Percentiles rank a stretch among this genome's conserved stretches.
These are phyloP conservation scores for Seriola dumerili DNA, from an alignment of 2,113 vertebrate species.

Conservation along the genomic window DNA sequence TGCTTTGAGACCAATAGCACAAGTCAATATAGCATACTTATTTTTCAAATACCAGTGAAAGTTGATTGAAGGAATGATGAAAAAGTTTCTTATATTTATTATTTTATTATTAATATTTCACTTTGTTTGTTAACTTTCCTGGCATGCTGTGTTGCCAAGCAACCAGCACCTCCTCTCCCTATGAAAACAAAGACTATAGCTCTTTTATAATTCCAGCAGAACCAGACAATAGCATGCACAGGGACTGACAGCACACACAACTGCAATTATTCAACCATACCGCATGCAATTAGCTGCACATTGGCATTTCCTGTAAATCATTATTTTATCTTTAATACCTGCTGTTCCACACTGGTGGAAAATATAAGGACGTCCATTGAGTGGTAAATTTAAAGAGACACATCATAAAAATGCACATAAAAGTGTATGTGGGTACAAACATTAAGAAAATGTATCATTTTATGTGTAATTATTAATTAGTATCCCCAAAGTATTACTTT, in stretches of 20 bases:
- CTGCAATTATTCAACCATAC: conserved; percentile 28
- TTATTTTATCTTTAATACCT: conserved; percentile 1
- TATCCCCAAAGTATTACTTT: not conserved
- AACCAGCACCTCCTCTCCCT: conserved; percentile 21
- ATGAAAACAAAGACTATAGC: conserved; percentile 34
- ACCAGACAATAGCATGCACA: conserved; percentile 28
- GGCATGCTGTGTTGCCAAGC: conserved; percentile 43
- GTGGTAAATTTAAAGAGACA: not conserved
- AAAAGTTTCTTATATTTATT: not conserved
- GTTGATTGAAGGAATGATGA: not conserved
- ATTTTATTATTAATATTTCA: not conserved
- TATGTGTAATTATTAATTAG: not conserved
- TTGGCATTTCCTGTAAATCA: conserved; percentile 15
- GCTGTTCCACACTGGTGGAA: not conserved
- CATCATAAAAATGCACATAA: not conserved
- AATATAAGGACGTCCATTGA: not conserved
- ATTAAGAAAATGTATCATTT: not conserved
- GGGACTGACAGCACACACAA: conserved; percentile 13
- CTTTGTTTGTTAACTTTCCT: conserved; percentile 22
- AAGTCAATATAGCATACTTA: conserved; percentile 13
- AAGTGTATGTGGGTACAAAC: not conserved
- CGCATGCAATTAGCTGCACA: conserved; percentile 22
- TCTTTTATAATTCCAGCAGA: conserved; percentile 21
- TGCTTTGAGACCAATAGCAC: conserved; percentile 43
- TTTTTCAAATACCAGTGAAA: conserved; percentile 28